Base-by-base conservation (phyloP, 2,113 vertebrate genomes). In the Daboia siamensis region DNA sequence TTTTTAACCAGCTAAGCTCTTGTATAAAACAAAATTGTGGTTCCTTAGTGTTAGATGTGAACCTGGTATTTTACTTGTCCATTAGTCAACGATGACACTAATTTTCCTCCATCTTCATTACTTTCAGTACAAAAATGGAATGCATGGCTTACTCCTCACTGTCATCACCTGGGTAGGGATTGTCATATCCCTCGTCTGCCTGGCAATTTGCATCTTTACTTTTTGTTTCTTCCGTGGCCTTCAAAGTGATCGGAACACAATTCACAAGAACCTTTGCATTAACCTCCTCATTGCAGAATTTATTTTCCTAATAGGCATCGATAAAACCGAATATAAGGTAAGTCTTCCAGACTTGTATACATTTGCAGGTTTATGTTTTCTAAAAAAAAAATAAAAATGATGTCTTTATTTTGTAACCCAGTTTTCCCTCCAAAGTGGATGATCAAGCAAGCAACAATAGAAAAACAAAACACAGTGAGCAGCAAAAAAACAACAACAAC, bases 161-260 rank as follows among this genome's bases (percentile, higher is more conserved):
- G 98, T 99, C 97, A 99, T 99, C 98, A 99, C 98, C 86, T 98
- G 98, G 91, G 99, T 99, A 59, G 99, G 99, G 95, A 99, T 99
- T 80, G 98, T 99, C 94, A 98, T 99, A 95, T 99, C 99, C 93
- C 98, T 99, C 5, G 98, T 99, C 96, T 99, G 99, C 97, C 98
- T 99, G 96, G 97, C 98, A 94, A 98, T 99, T 97, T 99, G 99
- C 98, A 99, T 99, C 98, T 99, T 99, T 97, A 99, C 99, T 92
- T 99, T 99, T 98, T 99, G 99, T 98, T 99, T 99, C 97, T 99
- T 99, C 98, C 98, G 99, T 88, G 99, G 99, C 94, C 98, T 99
- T 59, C 99, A 99, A 97, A 99, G 98, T 52, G 99, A 99, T 96
- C 99, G 99, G 93, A 99, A 99, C 97, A 99, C 99, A 92, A 99